phyloP scores from a whole-genome alignment of 2,113 vertebrate genomes.

The Dipodomys ordii region DNA sequence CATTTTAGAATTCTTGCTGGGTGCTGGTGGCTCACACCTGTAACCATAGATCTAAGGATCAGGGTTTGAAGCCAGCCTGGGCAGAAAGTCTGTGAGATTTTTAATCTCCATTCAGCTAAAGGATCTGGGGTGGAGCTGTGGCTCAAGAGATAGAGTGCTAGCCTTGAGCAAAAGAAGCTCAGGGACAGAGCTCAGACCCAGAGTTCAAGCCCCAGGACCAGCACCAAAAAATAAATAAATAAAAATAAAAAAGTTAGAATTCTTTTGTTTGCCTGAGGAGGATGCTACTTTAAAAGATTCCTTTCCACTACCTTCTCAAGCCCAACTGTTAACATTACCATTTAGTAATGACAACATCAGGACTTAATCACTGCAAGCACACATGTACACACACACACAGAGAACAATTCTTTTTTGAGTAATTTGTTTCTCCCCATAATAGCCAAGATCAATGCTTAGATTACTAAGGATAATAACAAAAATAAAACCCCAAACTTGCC shows the following conservation, averaged over 20 bases:
- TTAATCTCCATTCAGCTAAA: too few species aligned
- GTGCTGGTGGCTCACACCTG: too few species aligned
- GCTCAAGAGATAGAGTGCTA: too few species aligned
- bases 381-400: too few species aligned
- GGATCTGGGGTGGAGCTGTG: too few species aligned
- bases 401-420: not conserved
- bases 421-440: not conserved
- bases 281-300: not conserved
- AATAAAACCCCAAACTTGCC: not conserved
- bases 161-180: too few species aligned
- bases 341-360: not conserved
- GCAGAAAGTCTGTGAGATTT: too few species aligned
- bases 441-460: not conserved
- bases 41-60: too few species aligned
- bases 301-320: not conserved
- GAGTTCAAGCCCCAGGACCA: too few species aligned
- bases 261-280: not conserved
- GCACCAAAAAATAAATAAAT: too few species aligned
- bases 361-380: not conserved
- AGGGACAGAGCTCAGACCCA: too few species aligned
- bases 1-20: not conserved
- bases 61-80: too few species aligned
- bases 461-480: not conserved
- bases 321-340: not conserved
- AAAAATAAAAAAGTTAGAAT: not conserved